These are phyloP conservation scores for Patella vulgata DNA, from an alignment of 1,140 invertebrate genomes.

Conservation along the genomic window DNA sequence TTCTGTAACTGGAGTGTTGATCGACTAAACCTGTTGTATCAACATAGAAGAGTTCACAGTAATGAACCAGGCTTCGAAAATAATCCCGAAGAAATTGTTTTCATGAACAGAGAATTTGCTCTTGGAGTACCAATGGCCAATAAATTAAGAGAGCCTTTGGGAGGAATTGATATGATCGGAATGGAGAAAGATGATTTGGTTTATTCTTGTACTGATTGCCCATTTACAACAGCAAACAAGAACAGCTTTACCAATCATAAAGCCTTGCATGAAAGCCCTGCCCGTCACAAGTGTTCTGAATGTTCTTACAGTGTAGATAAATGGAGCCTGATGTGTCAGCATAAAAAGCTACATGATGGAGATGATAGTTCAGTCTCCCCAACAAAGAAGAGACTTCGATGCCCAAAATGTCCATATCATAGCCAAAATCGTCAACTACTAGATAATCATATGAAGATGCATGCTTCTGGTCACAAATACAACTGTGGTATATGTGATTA, in stretches of 20 bases:
- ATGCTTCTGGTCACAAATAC: constrained; percentile 36
- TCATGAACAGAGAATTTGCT: constrained; percentile 54
- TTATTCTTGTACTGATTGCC: constrained; percentile 55
- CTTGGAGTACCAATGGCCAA: constrained; percentile 32
- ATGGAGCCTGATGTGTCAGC: constrained; percentile 49
- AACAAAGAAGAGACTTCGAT: constrained; percentile 5
- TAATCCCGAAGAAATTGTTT: constrained; percentile 49
- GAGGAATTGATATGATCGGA: constrained; percentile 3
- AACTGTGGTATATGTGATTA: constrained; percentile 44
- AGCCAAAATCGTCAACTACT: constrained; percentile 28
- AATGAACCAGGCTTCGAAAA: constrained; percentile 39
- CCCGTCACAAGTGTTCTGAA: constrained; percentile 49
- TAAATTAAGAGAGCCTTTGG: not conserved
- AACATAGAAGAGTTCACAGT: constrained; percentile 56
- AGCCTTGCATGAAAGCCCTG: constrained; percentile 50
- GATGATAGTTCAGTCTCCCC: constrained; percentile 4
- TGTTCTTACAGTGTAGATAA: constrained; percentile 56
- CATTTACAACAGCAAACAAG: constrained; percentile 52
- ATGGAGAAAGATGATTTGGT: constrained; percentile 32
- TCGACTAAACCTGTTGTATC: constrained; percentile 49
- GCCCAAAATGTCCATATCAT: constrained; percentile 42
- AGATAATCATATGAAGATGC: constrained; percentile 39
- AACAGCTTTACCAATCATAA: constrained; percentile 56
- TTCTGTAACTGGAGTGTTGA: constrained; percentile 62
- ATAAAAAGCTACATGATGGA: constrained; percentile 49